Evolutionary conservation across 2,888 invertebrate species (phyloP), one percentile per base, ranked within the genome.

Genomic region (Antitype chi): DNA sequence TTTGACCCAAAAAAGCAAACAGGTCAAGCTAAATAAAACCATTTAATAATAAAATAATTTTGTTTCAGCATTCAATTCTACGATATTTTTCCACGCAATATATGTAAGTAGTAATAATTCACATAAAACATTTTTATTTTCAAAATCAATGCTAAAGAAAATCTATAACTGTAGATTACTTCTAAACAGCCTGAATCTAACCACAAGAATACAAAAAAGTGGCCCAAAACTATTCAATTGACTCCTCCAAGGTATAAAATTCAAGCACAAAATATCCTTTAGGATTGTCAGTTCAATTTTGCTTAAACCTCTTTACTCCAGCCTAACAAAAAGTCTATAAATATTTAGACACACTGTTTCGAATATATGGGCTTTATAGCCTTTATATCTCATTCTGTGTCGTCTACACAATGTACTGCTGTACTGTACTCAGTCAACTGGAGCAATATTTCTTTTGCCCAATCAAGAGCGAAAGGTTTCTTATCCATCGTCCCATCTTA

Each of bases 361-460:
- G 82, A 80, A 76, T 85, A 85, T 86, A 82, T 78, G 78, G 52
- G 66, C 76, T 82, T 85, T 83, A 87, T 85, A 84, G 81, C 81
- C 82, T 84, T 83, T 85, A 87, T 85, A 80, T 82, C 81, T 84
- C 83, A 82, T 84, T 87, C 80, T 76, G 43, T 78, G 71, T 84
- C 69, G 76, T 74, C 84, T 81, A 78, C 79, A 84, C 85, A 89
- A 89, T 87, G 80, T 83, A 87, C 77, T 84, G 81, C 77, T 84
- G 73, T 71, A 70, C 73, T 87, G 85, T 86, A 86, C 80, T 87
- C 83, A 84, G 81, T 82, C 77, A 80, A 84, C 73, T 84, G 82
- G 71, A 71, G 83, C 80, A 72, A 89, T 89, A 81, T 87, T 83
- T 87, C 83, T 87, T 84, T 76, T 74, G 60, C 73, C 80, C 85